These are phyloP conservation scores for Chitala chitala DNA, from an alignment of 2,113 vertebrate species.

Conservation along the genomic window DNA sequence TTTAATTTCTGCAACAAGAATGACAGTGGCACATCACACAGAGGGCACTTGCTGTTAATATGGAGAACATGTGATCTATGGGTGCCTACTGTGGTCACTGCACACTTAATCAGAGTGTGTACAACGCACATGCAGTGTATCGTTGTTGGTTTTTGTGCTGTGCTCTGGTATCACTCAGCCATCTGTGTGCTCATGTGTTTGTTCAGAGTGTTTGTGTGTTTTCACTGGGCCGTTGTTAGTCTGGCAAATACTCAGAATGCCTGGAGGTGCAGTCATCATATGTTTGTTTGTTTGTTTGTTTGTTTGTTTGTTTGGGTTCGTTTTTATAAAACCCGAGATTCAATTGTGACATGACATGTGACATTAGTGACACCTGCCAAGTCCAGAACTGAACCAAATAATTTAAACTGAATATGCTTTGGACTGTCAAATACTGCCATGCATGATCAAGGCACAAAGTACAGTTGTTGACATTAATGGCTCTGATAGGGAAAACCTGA, in stretches of 20 bases:
- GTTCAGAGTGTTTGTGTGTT: slow-evolving; percentile 14
- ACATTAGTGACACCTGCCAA: not conserved
- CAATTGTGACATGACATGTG: not conserved
- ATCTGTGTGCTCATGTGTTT: slow-evolving; percentile 12
- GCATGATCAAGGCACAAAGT: too few species aligned
- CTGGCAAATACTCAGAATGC: slow-evolving; percentile 8
- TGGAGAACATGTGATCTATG: too few species aligned
- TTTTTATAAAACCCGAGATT: not conserved
- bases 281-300: slow-evolving; percentile 9
- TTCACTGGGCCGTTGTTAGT: slow-evolving; percentile 1
- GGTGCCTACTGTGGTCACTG: too few species aligned
- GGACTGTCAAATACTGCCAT: not conserved
- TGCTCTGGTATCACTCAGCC: not conserved
- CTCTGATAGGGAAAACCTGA: too few species aligned
- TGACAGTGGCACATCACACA: too few species aligned
- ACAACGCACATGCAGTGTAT: not conserved
- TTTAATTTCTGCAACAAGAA: too few species aligned
- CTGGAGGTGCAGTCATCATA: not conserved
- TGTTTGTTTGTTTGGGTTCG: slow-evolving; percentile 16
- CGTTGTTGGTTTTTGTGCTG: not conserved
- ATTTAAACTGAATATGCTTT: not conserved
- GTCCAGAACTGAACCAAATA: too few species aligned
- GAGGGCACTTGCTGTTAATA: too few species aligned
- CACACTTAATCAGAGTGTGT: not conserved
- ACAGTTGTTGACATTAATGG: too few species aligned